Evolutionary conservation across 2,113 vertebrate species (phyloP).

Genomic region (Triplophysa rosa): DNA sequence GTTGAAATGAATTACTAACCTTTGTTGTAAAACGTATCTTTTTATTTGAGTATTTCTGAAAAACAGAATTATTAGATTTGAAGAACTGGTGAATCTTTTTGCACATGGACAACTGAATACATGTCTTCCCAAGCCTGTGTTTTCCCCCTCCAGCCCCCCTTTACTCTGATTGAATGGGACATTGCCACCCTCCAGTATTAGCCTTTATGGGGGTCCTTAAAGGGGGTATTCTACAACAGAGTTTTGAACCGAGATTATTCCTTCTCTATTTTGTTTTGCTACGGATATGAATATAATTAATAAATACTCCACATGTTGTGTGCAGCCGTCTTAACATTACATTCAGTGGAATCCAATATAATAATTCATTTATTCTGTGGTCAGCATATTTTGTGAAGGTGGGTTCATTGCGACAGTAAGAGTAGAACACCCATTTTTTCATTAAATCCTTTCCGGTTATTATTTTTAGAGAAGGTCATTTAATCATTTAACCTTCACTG

Average conservation of each 20-base stretch:
- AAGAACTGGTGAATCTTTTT: neutral
- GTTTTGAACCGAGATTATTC: neutral
- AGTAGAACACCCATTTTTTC: neutral
- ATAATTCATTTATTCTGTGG: too few relatives aligned
- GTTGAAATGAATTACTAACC: too few relatives aligned
- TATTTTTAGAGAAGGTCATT: neutral
- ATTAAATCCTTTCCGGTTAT: neutral
- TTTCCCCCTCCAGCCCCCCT: conserved; percentile 32
- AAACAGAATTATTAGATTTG: neutral
- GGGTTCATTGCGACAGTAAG: too few relatives aligned
- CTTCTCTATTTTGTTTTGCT: too few relatives aligned
- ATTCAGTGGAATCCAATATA: too few relatives aligned
- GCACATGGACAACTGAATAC: conserved; percentile 2
- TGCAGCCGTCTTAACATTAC: too few relatives aligned
- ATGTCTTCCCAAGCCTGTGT: conserved; percentile 11
- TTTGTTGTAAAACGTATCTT: too few relatives aligned
- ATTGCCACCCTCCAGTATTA: conserved; percentile 67
- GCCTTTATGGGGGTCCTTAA: conserved; percentile 69
- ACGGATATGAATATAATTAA: too few relatives aligned
- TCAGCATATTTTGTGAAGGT: too few relatives aligned
- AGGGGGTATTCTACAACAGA: conserved; percentile 65
- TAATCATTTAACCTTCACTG: neutral
- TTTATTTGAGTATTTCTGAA: neutral
- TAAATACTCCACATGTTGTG: too few relatives aligned
- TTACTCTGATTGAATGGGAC: conserved; percentile 61